Evolutionary conservation across 2,113 vertebrate genomes (phyloP).

Genomic region (Oreocharis arfaki): DNA sequence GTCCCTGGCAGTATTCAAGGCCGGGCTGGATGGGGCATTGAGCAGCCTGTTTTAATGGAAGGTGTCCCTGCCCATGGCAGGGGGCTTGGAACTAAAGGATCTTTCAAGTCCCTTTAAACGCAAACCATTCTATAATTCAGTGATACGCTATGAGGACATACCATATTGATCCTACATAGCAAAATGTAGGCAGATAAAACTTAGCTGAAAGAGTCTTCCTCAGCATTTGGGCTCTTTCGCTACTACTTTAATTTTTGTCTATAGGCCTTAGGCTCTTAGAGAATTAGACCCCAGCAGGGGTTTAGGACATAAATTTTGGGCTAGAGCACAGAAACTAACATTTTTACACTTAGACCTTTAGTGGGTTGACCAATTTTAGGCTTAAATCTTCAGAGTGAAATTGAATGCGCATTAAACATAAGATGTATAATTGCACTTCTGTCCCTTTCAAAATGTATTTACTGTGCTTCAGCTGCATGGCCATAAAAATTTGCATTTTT

Average conservation of each 20-base stretch:
- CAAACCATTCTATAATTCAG: not conserved
- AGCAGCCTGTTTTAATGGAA: not conserved
- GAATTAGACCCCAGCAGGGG: not conserved
- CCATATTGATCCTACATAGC: not conserved
- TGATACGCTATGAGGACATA: fast-evolving
- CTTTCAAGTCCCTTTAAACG: not conserved
- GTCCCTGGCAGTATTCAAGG: not conserved
- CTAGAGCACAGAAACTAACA: not conserved
- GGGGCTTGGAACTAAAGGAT: not conserved
- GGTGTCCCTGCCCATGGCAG: not conserved
- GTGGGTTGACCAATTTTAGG: not conserved
- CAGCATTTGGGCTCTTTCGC: not conserved
- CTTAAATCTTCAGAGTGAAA: not conserved
- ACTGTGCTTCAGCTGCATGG: not conserved
- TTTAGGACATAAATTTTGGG: not conserved
- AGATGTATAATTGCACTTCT: not conserved
- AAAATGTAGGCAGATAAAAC: not conserved
- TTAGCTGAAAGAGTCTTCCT: not conserved
- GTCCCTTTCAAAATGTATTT: not conserved
- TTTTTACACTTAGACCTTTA: not conserved
- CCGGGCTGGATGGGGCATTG: not conserved
- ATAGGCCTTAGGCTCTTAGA: not conserved
- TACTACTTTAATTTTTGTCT: not conserved
- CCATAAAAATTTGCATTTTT: not conserved
- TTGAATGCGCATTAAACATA: not conserved